Base-by-base conservation (phyloP, 2,888 invertebrate genomes). In the Bugulina stolonifera region DNA sequence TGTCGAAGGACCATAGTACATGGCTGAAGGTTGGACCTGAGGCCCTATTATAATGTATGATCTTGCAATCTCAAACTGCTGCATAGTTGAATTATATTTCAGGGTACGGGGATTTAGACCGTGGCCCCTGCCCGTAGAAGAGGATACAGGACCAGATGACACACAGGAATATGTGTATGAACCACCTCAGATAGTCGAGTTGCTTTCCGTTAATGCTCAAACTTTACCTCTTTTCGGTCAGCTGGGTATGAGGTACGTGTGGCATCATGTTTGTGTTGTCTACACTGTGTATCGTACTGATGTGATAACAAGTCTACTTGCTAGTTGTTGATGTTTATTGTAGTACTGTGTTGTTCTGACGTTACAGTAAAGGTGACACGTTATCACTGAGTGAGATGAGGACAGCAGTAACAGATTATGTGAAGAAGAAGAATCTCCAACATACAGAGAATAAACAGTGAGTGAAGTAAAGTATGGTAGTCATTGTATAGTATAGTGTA, bases 401-500 rank as follows among this genome's bases (percentile, higher is more conserved):
- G 77, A 87, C 88, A 76, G 84, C 87, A 74, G 86, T 93, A 22
- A 89, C 89, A 23, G 89, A 90, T 74, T 93, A 93, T 85, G 89
- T 93, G 57, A 89, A 87, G 79, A 85, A 86, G 73, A 88, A 90
- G 76, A 86, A 87, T 75, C 86, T 92, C 69, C 87, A 88, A 75
- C 80, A 86, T 57, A 1, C 72, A 77, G 73, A 73, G 23, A 73
- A 86, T 84, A 84, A 82, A 76, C 77, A 78, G 78, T 72, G 81
- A 35, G 35, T 29, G 18, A n/a, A n/a, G n/a, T n/a, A n/a, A n/a
- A n/a, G n/a, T n/a, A n/a, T n/a, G n/a, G n/a, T n/a, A n/a, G n/a
- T n/a, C n/a, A n/a, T n/a, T n/a, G n/a, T n/a, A n/a, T n/a, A n/a
- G n/a, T n/a, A n/a, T n/a, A n/a, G n/a, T n/a, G n/a, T n/a, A n/a